These are phyloP conservation scores for Epicampocera succincta DNA, from an alignment of 2,888 invertebrate species.

Conservation along the genomic window DNA sequence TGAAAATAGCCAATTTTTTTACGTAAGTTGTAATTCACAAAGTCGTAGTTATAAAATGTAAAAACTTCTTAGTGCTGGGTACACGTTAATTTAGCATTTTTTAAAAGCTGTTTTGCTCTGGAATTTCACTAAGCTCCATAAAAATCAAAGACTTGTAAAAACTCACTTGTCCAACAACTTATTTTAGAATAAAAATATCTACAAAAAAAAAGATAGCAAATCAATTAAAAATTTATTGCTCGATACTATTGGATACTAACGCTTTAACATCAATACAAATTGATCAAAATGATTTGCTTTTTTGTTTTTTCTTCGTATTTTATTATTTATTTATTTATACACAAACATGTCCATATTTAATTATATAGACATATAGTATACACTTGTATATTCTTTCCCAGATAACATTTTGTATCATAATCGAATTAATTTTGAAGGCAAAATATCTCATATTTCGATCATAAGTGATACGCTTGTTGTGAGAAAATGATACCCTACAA, in stretches of 20 bases:
- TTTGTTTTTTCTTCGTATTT: constrained; percentile 4
- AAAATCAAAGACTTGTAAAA: neutral
- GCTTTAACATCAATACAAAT: constrained; percentile 13
- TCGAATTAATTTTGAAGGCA: too few species aligned
- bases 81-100: too few species aligned
- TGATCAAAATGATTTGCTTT: constrained; percentile 19
- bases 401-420: too few species aligned
- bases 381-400: too few species aligned
- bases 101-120: constrained; percentile 8
- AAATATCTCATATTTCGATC: too few species aligned
- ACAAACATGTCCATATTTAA: neutral
- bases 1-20: too few species aligned
- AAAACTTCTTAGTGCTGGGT: too few species aligned
- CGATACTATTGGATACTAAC: neutral
- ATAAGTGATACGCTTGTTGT: too few species aligned
- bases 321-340: constrained; percentile 4
- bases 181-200: constrained; percentile 11
- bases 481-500: too few species aligned
- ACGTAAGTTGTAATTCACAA: too few species aligned
- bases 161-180: constrained; percentile 29
- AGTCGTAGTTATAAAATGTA: too few species aligned
- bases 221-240: constrained; percentile 15
- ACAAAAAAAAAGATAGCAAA: constrained; percentile 13
- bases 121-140: neutral
- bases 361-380: too few species aligned